Conservation (phyloP, 2,113 vertebrate species). For the Notothenia coriiceps region DNA sequence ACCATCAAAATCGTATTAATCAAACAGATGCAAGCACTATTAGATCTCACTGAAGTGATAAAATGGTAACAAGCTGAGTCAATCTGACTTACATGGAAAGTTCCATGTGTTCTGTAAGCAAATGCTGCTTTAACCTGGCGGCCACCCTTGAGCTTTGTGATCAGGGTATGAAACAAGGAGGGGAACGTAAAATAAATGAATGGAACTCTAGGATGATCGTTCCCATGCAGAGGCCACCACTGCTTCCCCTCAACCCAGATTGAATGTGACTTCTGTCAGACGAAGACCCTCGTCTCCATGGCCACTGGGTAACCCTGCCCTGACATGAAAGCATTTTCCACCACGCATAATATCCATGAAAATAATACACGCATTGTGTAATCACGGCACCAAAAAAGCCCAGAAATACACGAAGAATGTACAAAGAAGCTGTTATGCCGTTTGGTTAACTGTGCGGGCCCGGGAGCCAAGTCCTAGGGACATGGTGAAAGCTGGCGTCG, state of each 20-base stretch:
- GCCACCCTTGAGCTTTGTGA: slow-evolving; percentile 22
- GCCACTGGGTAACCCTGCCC: slow-evolving; percentile 16
- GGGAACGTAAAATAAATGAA: slow-evolving; percentile 50
- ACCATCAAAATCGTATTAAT: slow-evolving; percentile 38
- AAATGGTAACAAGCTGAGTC: background rate
- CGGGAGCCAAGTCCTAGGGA: slow-evolving; percentile 35
- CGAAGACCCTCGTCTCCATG: slow-evolving; percentile 30
- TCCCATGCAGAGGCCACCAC: slow-evolving; percentile 9
- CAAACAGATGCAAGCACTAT: slow-evolving; percentile 12
- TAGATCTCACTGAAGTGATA: slow-evolving; percentile 4
- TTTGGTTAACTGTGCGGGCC: slow-evolving; percentile 22
- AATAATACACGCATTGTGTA: slow-evolving; percentile 61
- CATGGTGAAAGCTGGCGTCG: slow-evolving; percentile 31
- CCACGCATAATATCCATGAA: slow-evolving; percentile 38
- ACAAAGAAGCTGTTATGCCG: slow-evolving; percentile 57
- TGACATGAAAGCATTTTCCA: slow-evolving; percentile 58
- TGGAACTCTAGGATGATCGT: slow-evolving; percentile 5
- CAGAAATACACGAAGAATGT: slow-evolving; percentile 39
- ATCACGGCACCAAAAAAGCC: slow-evolving; percentile 6
- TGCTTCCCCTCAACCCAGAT: slow-evolving; percentile 65
- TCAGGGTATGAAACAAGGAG: slow-evolving; percentile 13
- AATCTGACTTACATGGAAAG: background rate
- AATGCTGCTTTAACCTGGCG: slow-evolving; percentile 17
- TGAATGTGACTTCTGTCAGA: slow-evolving; percentile 57
- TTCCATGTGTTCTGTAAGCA: background rate